Evolutionary conservation across 2,797 vertebrate species (phyloP).

Genomic region (Schizopygopsis malacanthus): DNA sequence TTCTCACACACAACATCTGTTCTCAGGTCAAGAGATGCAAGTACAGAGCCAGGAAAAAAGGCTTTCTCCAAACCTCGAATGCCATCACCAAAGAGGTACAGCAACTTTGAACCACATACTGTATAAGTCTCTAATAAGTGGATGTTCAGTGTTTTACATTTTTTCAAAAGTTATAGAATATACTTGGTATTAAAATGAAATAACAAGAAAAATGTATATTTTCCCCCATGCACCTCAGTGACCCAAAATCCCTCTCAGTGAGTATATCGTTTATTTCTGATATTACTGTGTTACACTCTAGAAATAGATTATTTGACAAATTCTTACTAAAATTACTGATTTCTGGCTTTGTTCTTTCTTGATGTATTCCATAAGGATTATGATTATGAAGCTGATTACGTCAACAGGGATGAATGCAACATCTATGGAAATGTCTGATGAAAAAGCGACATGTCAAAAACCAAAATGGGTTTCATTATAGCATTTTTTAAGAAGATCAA

Average conservation of each 20-base stretch:
- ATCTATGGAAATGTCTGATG: conserved; percentile 52
- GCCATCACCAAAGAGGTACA: conserved; percentile 51
- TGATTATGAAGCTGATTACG: conserved; percentile 17
- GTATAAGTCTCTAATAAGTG: not conserved
- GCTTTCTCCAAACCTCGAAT: conserved; percentile 20
- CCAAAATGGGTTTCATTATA: not conserved
- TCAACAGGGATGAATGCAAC: conserved; percentile 12
- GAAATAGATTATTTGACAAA: not conserved
- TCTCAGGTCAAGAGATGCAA: conserved; percentile 10
- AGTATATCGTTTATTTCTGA: conserved; percentile 18
- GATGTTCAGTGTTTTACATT: not conserved
- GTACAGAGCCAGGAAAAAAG: not conserved
- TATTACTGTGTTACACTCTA: too few species aligned
- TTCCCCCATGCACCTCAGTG: not conserved
- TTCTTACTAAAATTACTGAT: not conserved
- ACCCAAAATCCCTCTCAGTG: conserved; percentile 21
- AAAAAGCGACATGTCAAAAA: not conserved
- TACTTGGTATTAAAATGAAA: not conserved
- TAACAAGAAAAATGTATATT: not conserved
- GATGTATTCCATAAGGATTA: not conserved
- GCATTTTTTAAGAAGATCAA: not conserved
- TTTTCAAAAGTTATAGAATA: not conserved
- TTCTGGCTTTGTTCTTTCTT: not conserved
- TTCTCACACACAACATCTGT: not conserved
- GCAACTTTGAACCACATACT: not conserved